Evolutionary conservation across 2,888 invertebrate genomes (phyloP).

Genomic region (Omphaloscelis lunosa): DNA sequence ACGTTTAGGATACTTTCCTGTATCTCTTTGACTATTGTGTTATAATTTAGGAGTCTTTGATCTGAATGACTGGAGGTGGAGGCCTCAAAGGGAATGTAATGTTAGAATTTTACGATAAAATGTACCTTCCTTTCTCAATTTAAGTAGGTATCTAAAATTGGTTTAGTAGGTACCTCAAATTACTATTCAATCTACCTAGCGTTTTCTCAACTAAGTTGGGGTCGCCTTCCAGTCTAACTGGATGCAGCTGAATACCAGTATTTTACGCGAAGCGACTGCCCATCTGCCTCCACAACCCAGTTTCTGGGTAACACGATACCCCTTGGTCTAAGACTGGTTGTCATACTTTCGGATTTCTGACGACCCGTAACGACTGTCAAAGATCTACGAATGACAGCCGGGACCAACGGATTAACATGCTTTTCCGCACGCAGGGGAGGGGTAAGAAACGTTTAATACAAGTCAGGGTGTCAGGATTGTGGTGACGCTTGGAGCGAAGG

Average conservation of each 20-base stretch:
- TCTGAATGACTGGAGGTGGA: constrained; percentile 1
- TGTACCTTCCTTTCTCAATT: background rate
- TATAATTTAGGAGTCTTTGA: constrained; percentile 25
- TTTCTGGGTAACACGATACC: no score
- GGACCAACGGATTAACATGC: background rate
- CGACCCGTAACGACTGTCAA: background rate
- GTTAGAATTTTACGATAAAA: background rate
- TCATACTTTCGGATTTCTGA: background rate
- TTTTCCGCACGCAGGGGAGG: background rate
- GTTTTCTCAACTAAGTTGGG: no score
- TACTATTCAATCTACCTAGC: no score
- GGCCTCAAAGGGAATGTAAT: background rate
- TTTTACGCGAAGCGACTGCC: background rate
- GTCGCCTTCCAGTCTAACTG: background rate
- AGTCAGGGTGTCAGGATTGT: background rate
- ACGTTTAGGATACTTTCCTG: constrained; percentile 43
- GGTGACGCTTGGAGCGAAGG: no score
- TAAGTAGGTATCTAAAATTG: background rate
- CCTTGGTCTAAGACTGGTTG: background rate
- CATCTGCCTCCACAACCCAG: no score
- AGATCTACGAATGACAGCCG: background rate
- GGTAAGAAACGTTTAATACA: background rate
- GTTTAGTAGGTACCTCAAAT: background rate
- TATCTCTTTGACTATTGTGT: constrained; percentile 41
- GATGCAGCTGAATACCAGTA: background rate